phyloP scores from a whole-genome alignment of 1,140 invertebrate species.

The Temnothorax curvispinosus region DNA sequence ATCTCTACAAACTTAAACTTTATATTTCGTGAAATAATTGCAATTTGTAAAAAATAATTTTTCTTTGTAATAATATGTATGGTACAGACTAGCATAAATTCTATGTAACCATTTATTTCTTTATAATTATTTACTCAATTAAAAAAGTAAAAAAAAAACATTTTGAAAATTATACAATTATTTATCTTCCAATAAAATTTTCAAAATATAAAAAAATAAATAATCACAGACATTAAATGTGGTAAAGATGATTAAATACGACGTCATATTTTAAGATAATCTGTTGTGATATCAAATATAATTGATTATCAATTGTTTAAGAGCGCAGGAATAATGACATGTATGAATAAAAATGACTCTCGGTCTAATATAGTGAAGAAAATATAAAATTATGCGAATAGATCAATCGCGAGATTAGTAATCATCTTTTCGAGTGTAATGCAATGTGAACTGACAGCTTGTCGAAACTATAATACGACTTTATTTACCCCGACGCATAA shows the following conservation, averaged over 20 bases:
- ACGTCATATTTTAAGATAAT: background rate
- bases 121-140: background rate
- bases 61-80: background rate
- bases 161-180: background rate
- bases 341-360: background rate
- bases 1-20: background rate
- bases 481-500: constrained; percentile 20
- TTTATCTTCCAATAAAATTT: background rate
- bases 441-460: background rate
- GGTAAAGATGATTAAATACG: background rate
- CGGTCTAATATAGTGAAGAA: background rate
- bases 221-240: background rate
- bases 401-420: background rate
- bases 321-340: background rate
- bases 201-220: background rate
- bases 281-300: background rate
- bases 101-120: background rate
- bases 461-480: background rate
- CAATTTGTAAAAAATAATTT: constrained; percentile 6
- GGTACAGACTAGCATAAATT: background rate
- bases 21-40: background rate
- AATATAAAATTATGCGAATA: background rate
- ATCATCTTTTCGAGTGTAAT: background rate
- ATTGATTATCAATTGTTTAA: background rate
- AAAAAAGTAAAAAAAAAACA: background rate